phyloP scores from a whole-genome alignment of 2,113 vertebrate genomes.

The Blennius ocellaris region DNA sequence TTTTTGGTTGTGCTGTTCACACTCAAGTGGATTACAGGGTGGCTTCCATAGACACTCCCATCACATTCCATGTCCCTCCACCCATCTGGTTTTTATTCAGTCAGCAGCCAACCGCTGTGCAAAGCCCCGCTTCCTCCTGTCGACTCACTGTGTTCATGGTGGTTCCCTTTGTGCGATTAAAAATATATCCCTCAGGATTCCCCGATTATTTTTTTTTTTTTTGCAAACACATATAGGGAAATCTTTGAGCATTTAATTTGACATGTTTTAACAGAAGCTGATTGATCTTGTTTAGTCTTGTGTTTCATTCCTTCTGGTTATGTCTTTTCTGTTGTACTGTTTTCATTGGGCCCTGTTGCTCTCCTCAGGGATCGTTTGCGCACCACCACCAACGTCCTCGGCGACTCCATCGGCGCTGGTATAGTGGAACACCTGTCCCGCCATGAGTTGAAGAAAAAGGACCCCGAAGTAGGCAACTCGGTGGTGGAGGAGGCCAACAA shows the following conservation, averaged over 20 bases:
- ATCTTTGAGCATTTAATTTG: too few species aligned
- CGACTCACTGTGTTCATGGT: constrained; percentile 13
- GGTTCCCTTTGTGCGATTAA: constrained; percentile 6
- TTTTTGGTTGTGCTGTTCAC: background rate
- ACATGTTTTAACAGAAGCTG: too few species aligned
- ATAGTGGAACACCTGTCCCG: constrained; percentile 95
- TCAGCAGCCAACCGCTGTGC: constrained; percentile 15
- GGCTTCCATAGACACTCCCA: constrained; percentile 38
- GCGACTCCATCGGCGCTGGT: constrained; percentile 95
- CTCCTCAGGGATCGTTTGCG: constrained; percentile 91
- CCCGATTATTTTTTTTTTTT: background rate
- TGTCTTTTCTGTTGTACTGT: background rate
- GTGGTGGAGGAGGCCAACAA: constrained; percentile 94
- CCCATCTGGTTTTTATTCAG: constrained; percentile 66
- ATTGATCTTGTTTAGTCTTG: background rate
- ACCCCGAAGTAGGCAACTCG: constrained; percentile 90
- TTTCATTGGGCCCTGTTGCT: constrained; percentile 18
- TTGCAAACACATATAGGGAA: too few species aligned
- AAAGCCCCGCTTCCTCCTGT: constrained; percentile 1
- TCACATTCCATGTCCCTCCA: constrained; percentile 48
- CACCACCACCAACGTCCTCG: constrained; percentile 94
- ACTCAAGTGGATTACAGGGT: constrained; percentile 15
- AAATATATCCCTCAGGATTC: constrained; percentile 15
- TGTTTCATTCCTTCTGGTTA: background rate
- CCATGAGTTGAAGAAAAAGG: constrained; percentile 88